Conservation (phyloP, 2,888 invertebrate genomes). For the Scrobipalpa costella region DNA sequence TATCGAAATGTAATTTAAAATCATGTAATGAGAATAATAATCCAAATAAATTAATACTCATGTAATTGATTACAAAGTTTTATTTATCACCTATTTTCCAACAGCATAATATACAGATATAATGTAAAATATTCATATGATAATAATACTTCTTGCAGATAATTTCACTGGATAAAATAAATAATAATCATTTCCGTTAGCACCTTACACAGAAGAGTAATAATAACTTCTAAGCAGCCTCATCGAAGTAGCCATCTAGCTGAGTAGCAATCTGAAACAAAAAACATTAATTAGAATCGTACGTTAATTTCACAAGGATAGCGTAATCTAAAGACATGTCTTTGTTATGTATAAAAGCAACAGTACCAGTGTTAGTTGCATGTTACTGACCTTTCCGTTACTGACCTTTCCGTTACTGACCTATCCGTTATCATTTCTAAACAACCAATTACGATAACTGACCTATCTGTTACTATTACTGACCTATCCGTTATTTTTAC, state of each 20-base stretch:
- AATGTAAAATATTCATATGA: not conserved
- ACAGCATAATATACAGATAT: constrained; percentile 6
- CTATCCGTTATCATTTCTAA: not conserved
- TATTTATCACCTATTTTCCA: not conserved
- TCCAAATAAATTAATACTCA: not conserved
- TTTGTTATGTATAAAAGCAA: too few species aligned
- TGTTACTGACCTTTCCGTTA: not conserved
- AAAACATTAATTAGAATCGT: not conserved
- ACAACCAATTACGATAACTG: too few species aligned
- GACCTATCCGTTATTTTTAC: too few species aligned
- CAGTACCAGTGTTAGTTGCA: too few species aligned
- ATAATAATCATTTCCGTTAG: not conserved
- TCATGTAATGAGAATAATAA: not conserved
- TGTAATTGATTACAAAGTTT: not conserved
- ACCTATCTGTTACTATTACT: too few species aligned
- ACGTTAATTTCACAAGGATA: too few species aligned
- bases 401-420: too few species aligned
- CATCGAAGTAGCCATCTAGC: constrained; percentile 96
- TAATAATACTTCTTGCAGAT: constrained; percentile 1
- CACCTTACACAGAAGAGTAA: constrained; percentile 27
- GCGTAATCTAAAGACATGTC: too few species aligned
- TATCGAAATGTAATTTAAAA: too few species aligned
- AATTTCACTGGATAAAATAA: not conserved
- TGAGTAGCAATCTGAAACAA: constrained; percentile 84
- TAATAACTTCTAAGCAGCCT: constrained; percentile 82